Evolutionary conservation across 2,797 vertebrate genomes (phyloP).

Genomic region (Periophthalmus magnuspinnatus): DNA sequence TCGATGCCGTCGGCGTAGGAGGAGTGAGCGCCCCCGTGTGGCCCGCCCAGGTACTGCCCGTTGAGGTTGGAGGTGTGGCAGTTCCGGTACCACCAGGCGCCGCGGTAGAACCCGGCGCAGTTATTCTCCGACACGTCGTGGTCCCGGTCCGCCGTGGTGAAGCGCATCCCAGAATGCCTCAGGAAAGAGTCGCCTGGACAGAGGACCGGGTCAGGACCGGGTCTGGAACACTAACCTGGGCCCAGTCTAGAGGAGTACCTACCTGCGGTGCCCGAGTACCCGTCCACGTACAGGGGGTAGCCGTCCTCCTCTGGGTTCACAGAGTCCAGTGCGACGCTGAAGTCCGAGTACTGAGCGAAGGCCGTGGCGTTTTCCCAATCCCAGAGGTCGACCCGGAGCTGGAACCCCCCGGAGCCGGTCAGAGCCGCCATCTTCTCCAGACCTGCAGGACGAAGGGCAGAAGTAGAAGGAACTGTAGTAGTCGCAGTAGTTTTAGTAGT

Average conservation of each 20-base stretch:
- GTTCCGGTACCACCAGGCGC: conserved; percentile 97
- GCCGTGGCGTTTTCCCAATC: conserved; percentile 92
- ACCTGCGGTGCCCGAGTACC: conserved; percentile 93
- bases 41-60: conserved; percentile 88
- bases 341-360: conserved; percentile 85
- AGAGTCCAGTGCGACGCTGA: conserved; percentile 87
- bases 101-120: conserved; percentile 91
- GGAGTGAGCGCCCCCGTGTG: conserved; percentile 74
- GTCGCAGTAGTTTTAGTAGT: conserved; percentile 39
- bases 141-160: conserved; percentile 94
- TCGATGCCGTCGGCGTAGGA: conserved; percentile 94
- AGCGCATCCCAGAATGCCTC: conserved; percentile 92
- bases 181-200: conserved; percentile 86
- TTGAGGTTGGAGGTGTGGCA: conserved; percentile 98
- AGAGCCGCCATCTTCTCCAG: conserved; percentile 85
- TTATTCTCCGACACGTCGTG: conserved; percentile 95
- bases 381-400: conserved; percentile 89
- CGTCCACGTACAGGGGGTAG: conserved; percentile 83
- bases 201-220: background rate
- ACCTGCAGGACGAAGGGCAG: conserved; percentile 65
- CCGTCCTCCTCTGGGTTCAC: conserved; percentile 93
- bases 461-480: no score
- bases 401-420: conserved; percentile 85
- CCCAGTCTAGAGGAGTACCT: background rate
- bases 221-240: background rate